Percentiles rank a stretch among this genome's conserved stretches.
Conservation (phyloP, 2,888 invertebrate genomes). For the Bellardia pandia region DNA sequence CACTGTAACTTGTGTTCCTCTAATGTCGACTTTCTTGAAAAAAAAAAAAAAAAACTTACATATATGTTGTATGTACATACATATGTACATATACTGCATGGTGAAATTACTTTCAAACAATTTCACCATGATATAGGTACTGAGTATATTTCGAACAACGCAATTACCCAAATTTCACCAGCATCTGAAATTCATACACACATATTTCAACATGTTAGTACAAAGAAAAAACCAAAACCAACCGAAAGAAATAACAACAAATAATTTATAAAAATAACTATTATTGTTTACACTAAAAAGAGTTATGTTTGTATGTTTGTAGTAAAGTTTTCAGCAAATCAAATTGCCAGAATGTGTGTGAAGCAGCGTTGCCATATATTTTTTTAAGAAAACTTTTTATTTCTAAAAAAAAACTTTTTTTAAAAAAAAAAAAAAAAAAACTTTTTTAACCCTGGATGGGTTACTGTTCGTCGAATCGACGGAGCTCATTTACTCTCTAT, state of each 20-base stretch:
- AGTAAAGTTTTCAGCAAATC: not conserved
- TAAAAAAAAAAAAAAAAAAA: no score
- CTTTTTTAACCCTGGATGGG: no score
- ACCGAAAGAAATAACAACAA: slow-evolving; percentile 12
- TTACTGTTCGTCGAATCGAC: no score
- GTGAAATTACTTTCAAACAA: no score
- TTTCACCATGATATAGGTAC: no score
- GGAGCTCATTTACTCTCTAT: no score
- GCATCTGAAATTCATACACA: slow-evolving; percentile 14
- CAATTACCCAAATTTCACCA: slow-evolving; percentile 67
- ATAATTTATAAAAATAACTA: slow-evolving; percentile 3
- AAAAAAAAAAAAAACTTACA: not conserved
- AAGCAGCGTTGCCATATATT: no score
- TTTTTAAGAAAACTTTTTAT: no score
- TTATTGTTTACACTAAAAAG: slow-evolving; percentile 28
- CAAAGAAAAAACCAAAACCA: slow-evolving; percentile 4
- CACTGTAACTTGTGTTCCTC: no score
- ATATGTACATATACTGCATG: not conserved
- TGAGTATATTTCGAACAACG: slow-evolving; percentile 42
- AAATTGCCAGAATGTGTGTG: not conserved
- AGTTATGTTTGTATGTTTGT: slow-evolving; percentile 2
- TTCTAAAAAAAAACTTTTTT: no score
- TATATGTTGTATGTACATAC: not conserved
- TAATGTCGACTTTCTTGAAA: no score
- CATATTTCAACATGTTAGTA: not conserved